Base-by-base conservation (phyloP, 2,888 invertebrate genomes). In the Sipha maydis region DNA sequence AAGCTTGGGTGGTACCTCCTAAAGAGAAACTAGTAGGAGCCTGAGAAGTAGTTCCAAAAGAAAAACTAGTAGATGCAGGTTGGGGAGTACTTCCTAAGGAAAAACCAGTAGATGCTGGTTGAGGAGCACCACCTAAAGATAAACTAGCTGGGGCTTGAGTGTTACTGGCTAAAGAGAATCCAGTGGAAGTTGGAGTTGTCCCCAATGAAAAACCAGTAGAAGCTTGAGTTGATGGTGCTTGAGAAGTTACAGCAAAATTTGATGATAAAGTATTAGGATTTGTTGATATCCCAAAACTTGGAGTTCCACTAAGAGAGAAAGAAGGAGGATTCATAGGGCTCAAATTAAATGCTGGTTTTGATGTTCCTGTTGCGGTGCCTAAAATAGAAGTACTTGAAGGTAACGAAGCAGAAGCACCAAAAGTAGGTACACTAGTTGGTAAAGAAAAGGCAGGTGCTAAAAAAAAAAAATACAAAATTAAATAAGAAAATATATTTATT, bases 281-380 rank as follows among this genome's bases (percentile, higher is more conserved):
- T 61, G 86, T 9, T 48, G 54, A 5, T 25, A 82, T 34, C 9
- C 75, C 79, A 80, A 80, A 80, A 82, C 28, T 82, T 54, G 88
- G 82, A 14, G 82, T 80, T n/a, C 41, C 25, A 61, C 89, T 73
- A 56, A 89, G 61, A 38, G 78, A 71, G 19, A 89, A 89, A 56
- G 98, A 92, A 98, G 98, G 92, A 98, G 98, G 91, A 97, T 98
- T 91, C 97, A 93, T 90, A 97, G 93, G 17, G 1, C 86, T 67
- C 48, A 88, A 88, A 82, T 92, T 98, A 98, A 92, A 98, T 97
- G 76, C 31, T 38, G 88, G 82, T 73, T 75, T 82, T 82, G 80
- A 48, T 69, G 78, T n/a, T 83, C 54, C 56, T 56, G 80, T 25
- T 73, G 71, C 48, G 25, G 61, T 34, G 9, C 78, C n/a, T 17